Evolutionary conservation across 2,797 vertebrate species (phyloP), one percentile per base, ranked within the genome.

Genomic region (Falco cherrug): DNA sequence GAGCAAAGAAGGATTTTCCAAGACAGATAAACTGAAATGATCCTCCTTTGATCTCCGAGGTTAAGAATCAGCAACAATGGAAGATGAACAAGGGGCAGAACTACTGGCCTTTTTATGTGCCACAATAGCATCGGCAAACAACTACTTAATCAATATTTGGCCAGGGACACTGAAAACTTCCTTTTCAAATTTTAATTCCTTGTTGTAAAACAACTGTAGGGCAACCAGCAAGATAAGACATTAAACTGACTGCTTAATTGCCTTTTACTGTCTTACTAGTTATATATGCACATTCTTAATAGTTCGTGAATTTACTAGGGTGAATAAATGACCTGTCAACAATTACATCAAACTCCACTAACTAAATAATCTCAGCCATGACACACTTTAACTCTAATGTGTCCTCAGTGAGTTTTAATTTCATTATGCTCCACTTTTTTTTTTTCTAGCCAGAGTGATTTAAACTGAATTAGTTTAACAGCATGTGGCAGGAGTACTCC

Each of bases 131-230:
- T 99, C 98, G 98, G 98, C 99, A 99, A 99, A 99, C 99, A 99
- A 98, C 98, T 99, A 98, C 99, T 99, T 99, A 99, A 99, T 99
- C 99, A 99, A 99, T 99, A 99, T 99, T 99, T 99, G 99, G 99
- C 98, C 98, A 99, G 98, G 97, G 97, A 98, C 98, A 98, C 98
- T 98, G 98, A 99, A 99, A 99, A 99, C 98, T 97, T 97, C 97
- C 99, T 98, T 99, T 99, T 99, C 99, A 99, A 98, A 99, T 99
- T 99, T 99, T 99, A 99, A 99, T 99, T 98, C 98, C 98, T 97
- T 92, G 98, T 98, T 98, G 98, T 99, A 99, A 99, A 99, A 99
- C 98, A 98, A 98, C 97, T 96, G 95, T 87, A 95, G 97, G 97
- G 97, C 96, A 97, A 97, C 96, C 96, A 95, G 94, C 63, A 96